A percentile compares a stretch with the other conserved stretches of the same genome.
phyloP scores from a whole-genome alignment of 2,113 vertebrate species.

The Condylura cristata region DNA sequence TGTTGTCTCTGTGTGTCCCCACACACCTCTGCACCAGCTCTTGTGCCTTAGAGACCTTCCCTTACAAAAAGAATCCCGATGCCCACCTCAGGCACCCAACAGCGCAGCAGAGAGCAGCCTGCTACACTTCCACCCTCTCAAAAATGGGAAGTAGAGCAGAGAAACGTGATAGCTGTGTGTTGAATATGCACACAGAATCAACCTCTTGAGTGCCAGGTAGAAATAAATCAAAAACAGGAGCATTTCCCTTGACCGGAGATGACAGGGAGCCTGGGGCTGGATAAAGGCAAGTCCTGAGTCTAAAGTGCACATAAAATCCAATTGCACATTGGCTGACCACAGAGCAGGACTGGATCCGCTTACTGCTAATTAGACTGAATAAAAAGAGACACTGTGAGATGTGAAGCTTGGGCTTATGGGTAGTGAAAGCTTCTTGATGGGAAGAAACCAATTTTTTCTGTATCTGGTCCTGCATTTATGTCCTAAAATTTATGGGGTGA shows the following conservation, averaged over 20 bases:
- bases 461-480: background rate
- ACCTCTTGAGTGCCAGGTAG: background rate
- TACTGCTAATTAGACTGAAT: conserved; percentile 58
- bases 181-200: background rate
- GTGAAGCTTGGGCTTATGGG: conserved; percentile 8
- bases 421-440: background rate
- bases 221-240: conserved; percentile 50
- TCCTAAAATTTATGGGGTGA: background rate
- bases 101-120: background rate
- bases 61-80: background rate
- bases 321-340: background rate
- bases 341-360: conserved; percentile 45
- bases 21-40: background rate
- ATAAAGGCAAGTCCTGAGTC: background rate
- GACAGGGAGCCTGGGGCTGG: background rate
- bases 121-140: background rate
- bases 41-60: background rate
- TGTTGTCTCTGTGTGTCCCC: background rate
- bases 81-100: background rate
- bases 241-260: background rate
- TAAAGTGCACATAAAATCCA: conserved; percentile 57
- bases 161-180: background rate
- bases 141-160: background rate
- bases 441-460: conserved; percentile 40
- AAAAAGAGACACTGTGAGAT: background rate